phyloP scores from a whole-genome alignment of 1,140 invertebrate genomes.

The Aricia agestis region DNA sequence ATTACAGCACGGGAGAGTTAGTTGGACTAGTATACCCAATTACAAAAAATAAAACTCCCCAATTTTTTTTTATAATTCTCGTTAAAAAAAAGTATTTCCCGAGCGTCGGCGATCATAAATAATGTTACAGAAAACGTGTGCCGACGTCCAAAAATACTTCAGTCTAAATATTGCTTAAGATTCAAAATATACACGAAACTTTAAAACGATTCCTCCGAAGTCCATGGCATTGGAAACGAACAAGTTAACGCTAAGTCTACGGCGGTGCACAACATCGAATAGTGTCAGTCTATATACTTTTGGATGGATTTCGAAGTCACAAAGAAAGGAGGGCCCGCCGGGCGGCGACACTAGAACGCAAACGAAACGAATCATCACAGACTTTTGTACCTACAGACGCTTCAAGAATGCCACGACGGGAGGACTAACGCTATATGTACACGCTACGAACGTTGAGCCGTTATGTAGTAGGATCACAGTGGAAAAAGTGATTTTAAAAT shows the following conservation, averaged over 20 bases:
- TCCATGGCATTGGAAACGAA: constrained; percentile 36
- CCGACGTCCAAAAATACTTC: constrained; percentile 65
- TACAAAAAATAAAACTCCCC: constrained; percentile 67
- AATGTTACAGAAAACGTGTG: constrained; percentile 45
- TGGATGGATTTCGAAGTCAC: constrained; percentile 66
- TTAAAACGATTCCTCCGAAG: constrained; percentile 54
- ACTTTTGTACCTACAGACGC: constrained; percentile 59
- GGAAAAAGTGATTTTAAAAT: constrained; percentile 72
- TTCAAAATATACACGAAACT: constrained; percentile 68
- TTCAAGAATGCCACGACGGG: constrained; percentile 55
- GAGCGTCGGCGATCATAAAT: constrained; percentile 64
- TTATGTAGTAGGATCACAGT: constrained; percentile 74
- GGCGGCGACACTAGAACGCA: constrained; percentile 49
- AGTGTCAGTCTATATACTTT: constrained; percentile 73
- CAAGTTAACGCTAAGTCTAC: constrained; percentile 50
- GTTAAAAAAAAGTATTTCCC: constrained; percentile 51
- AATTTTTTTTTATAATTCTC: constrained; percentile 33
- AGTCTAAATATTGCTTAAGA: constrained; percentile 71
- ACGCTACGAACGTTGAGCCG: constrained; percentile 55
- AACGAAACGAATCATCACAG: constrained; percentile 64
- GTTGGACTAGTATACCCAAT: constrained; percentile 69
- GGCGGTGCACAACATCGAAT: constrained; percentile 70
- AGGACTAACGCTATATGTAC: constrained; percentile 20
- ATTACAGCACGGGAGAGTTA: constrained; percentile 39
- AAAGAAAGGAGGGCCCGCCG: constrained; percentile 28